phyloP scores from a whole-genome alignment of 2,888 invertebrate species.

The Hypomecis atomaria region DNA sequence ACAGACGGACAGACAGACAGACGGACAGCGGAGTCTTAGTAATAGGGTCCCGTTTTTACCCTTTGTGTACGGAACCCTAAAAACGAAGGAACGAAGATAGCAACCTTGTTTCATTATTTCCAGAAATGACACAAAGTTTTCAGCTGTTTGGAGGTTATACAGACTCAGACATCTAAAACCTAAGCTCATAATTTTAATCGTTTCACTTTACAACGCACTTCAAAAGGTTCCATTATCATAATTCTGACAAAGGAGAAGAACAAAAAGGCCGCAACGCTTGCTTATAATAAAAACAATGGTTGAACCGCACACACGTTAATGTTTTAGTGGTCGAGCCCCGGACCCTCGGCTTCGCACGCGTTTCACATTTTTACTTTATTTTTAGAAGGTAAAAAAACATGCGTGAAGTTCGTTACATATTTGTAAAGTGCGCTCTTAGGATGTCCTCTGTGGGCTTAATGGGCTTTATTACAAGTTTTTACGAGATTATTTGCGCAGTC shows the following conservation, averaged over 20 bases:
- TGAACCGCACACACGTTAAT: constrained; percentile 62
- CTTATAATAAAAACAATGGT: constrained; percentile 75
- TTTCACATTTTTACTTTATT: constrained; percentile 55
- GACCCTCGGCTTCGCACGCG: constrained; percentile 47
- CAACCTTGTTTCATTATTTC: not conserved
- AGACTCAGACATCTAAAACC: constrained; percentile 2
- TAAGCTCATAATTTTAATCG: constrained; percentile 28
- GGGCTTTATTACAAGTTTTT: not conserved
- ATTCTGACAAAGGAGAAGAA: constrained; percentile 64
- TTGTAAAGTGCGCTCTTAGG: constrained; percentile 14
- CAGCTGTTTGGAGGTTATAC: not conserved
- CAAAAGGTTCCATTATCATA: constrained; percentile 69
- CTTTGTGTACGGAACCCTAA: too few relatives aligned
- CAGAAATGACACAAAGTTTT: not conserved
- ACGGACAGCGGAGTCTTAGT: too few relatives aligned
- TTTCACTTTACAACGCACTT: constrained; percentile 43
- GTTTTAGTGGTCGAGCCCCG: constrained; percentile 62
- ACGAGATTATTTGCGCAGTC: too few relatives aligned
- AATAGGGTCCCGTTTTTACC: too few relatives aligned
- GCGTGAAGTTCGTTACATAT: constrained; percentile 31
- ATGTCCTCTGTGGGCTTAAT: constrained; percentile 1
- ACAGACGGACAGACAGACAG: too few relatives aligned
- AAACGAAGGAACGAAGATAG: too few relatives aligned
- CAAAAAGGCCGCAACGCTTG: constrained; percentile 65
- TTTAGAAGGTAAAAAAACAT: constrained; percentile 50